Base-by-base conservation (phyloP, 2,888 invertebrate genomes). In the Rotaria sp. region DNA sequence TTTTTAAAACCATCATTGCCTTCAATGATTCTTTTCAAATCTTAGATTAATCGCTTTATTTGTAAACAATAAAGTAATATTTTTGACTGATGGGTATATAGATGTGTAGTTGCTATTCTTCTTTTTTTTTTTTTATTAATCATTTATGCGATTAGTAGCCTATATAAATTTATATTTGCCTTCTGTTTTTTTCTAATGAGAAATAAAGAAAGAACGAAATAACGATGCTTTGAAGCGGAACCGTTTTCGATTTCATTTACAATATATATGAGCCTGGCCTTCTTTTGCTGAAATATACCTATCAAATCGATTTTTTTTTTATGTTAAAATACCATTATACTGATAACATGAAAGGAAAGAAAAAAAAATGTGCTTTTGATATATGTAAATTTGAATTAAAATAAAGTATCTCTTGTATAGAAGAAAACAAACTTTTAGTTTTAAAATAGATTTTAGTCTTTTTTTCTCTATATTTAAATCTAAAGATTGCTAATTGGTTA, bases 141-240 rank as follows among this genome's bases (percentile, higher is more conserved):
- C 35, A 67, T 67, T 67, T 67, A 35, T 35, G 13, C 67, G 35
- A 67, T 67, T 67, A n/a, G 35, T 30, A 30, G 2, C 35, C 26
- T 67, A 30, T 13, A 67, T 67, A n/a, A 13, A 67, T 67, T 30
- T 67, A 18, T 35, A 35, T 18, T 67, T 67, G 67, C 67, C 35
- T 67, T 67, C 67, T 67, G 30, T 30, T 15, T 30, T 67, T 67
- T 67, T 67, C 15, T 67, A 35, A 35, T 67, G 35, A 67, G 59
- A 67, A 35, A 67, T 67, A 67, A 57, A 57, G n/a, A n/a, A 26
- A 67, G 67, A 67, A 67, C 67, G 67, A 67, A 67, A 67, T 35
- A 35, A 67, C 30, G 67, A 67, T 67, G 15, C 67, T 67, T 67
- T 67, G 67, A 67, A 67, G 67, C 67, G 67, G 67, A 67, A 67